phyloP scores from a whole-genome alignment of 2,113 vertebrate species.

The Trinectes maculatus region DNA sequence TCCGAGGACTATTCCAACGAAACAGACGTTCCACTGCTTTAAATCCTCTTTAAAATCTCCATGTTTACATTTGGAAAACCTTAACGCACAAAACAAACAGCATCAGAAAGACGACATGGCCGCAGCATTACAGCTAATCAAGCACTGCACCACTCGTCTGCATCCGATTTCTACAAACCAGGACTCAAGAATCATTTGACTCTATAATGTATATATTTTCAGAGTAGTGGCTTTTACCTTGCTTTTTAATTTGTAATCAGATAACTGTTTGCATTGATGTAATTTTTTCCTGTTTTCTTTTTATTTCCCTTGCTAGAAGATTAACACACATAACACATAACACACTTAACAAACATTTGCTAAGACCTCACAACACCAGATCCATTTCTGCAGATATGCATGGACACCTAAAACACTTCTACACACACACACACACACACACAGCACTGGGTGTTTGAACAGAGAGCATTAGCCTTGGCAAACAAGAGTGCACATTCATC shows the following conservation, averaged over 20 bases:
- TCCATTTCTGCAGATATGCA: conserved; percentile 18
- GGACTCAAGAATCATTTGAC: neutral
- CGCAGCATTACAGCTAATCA: neutral
- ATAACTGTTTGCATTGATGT: no score
- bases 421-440: conserved; percentile 20
- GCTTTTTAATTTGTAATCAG: no score
- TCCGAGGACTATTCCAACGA: neutral
- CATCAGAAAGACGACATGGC: neutral
- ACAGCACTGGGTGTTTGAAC: conserved; percentile 53
- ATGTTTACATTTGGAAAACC: neutral
- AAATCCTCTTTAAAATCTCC: no score
- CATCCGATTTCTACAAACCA: neutral
- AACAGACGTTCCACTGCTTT: no score
- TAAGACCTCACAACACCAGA: no score
- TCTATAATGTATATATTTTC: neutral
- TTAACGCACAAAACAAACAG: neutral
- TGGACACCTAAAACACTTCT: conserved; percentile 29
- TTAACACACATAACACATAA: no score
- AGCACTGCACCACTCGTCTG: neutral
- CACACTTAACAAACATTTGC: no score
- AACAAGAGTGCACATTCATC: conserved; percentile 67
- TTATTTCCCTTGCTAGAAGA: no score
- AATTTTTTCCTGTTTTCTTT: conserved; percentile 13
- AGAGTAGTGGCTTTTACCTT: neutral
- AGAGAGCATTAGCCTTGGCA: conserved; percentile 65